These are phyloP conservation scores for Prunella fulvescens DNA, from an alignment of 2,113 vertebrate genomes.

Conservation along the genomic window DNA sequence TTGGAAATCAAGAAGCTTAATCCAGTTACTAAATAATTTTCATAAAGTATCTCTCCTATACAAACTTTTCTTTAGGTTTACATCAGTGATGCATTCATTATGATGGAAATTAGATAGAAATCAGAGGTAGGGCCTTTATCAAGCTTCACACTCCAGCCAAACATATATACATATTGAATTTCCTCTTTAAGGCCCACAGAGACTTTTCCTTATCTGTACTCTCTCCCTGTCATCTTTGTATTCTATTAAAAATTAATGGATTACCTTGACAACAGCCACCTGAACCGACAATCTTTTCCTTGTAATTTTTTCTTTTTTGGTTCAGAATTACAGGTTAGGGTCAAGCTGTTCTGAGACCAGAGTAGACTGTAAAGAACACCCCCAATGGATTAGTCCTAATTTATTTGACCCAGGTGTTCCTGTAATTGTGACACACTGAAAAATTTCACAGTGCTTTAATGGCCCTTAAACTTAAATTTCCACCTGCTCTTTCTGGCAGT, in stretches of 20 bases:
- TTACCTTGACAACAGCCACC: not conserved
- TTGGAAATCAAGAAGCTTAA: not conserved
- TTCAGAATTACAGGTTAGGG: not conserved
- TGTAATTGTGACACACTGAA: constrained; percentile 66
- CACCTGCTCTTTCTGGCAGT: constrained; percentile 68
- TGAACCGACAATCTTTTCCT: not conserved
- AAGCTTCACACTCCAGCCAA: not conserved
- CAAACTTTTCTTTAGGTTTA: not conserved
- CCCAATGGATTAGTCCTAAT: constrained; percentile 54
- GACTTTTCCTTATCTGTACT: not conserved
- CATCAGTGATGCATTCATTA: not conserved
- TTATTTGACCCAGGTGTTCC: constrained; percentile 75
- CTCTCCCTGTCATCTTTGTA: not conserved
- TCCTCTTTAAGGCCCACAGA: not conserved
- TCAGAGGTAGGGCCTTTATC: not conserved
- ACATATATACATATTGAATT: not conserved
- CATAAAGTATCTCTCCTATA: not conserved
- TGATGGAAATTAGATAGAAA: not conserved
- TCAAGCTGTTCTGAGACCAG: constrained; percentile 32
- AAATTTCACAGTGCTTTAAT: constrained; percentile 63
- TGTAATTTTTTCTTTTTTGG: not conserved
- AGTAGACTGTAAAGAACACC: constrained; percentile 47
- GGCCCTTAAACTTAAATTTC: constrained; percentile 65
- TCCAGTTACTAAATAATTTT: not conserved
- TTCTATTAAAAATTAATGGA: not conserved